Evolutionary conservation across 2,113 vertebrate species (phyloP).

Genomic region (Scartelaos histophorus): DNA sequence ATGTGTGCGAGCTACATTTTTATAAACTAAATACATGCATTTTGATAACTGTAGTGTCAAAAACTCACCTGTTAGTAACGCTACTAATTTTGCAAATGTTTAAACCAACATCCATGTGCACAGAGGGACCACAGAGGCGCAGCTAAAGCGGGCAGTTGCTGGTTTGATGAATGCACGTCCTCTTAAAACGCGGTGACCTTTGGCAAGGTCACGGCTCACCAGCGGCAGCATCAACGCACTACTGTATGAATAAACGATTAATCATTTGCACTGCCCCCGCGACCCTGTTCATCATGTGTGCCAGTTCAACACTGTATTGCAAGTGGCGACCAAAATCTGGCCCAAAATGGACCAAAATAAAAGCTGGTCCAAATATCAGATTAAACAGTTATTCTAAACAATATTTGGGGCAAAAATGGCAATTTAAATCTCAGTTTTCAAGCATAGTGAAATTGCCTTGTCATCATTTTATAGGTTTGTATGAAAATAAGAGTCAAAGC

Average conservation of each 20-base stretch:
- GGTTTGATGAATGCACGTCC: slow-evolving; percentile 41
- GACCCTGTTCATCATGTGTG: slow-evolving; percentile 15
- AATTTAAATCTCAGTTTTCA: not conserved
- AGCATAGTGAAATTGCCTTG: not conserved
- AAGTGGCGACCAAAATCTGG: not conserved
- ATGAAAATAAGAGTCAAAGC: not conserved
- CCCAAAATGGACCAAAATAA: slow-evolving; percentile 23
- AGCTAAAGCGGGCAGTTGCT: slow-evolving; percentile 14
- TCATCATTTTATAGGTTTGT: not conserved
- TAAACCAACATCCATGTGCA: too few species aligned
- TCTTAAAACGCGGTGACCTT: slow-evolving; percentile 51
- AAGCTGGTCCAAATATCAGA: not conserved
- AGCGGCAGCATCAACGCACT: slow-evolving; percentile 21
- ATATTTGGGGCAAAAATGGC: not conserved
- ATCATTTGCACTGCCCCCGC: slow-evolving; percentile 11
- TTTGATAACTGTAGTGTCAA: too few species aligned
- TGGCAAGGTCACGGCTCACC: slow-evolving; percentile 59
- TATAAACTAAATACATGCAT: too few species aligned
- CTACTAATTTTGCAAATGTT: not conserved
- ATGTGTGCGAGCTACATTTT: too few species aligned
- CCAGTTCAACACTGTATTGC: not conserved
- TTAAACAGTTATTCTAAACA: too few species aligned
- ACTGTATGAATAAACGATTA: slow-evolving; percentile 24
- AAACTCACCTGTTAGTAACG: not conserved
- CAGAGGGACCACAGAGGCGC: slow-evolving; percentile 11